phyloP scores from a whole-genome alignment of 1,140 invertebrate genomes.

The Cotesia chilonis region DNA sequence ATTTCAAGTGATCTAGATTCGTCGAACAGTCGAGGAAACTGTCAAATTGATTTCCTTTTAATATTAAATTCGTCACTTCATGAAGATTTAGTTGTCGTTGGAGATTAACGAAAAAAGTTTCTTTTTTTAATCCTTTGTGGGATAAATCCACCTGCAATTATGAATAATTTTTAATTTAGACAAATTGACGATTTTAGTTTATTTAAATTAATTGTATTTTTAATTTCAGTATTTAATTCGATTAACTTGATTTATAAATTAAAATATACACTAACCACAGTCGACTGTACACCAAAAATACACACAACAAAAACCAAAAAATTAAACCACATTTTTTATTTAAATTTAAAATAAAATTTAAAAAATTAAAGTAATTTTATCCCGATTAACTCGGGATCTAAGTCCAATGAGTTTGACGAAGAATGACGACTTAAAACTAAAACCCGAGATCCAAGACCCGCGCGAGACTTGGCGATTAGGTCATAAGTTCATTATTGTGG shows the following conservation, averaged over 20 bases:
- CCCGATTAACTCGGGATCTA: no score
- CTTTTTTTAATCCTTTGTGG: slow-evolving; percentile 50
- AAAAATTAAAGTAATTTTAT: not conserved
- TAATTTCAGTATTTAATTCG: not conserved
- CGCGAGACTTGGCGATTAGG: slow-evolving; percentile 34
- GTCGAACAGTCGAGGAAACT: slow-evolving; percentile 63
- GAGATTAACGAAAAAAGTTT: slow-evolving; percentile 56
- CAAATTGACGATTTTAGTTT: not conserved
- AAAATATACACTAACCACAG: slow-evolving; percentile 15
- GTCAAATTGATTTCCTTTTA: slow-evolving; percentile 58
- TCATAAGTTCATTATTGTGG: slow-evolving; percentile 55
- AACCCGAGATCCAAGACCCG: not conserved
- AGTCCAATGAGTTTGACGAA: slow-evolving; percentile 18
- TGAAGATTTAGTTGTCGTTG: slow-evolving; percentile 49
- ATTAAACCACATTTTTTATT: slow-evolving; percentile 28
- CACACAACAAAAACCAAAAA: not conserved
- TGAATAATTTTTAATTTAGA: not conserved
- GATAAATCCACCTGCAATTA: slow-evolving; percentile 57
- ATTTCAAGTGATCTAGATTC: slow-evolving; percentile 47
- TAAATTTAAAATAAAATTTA: not conserved
- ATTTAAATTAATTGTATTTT: slow-evolving; percentile 2
- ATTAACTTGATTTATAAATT: not conserved
- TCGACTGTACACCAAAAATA: not conserved
- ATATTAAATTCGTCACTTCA: slow-evolving; percentile 54
- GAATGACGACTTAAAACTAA: slow-evolving; percentile 43